A percentile compares a stretch with the other conserved stretches of the same genome.
These are phyloP conservation scores for Ibycter americanus DNA, from an alignment of 2,797 vertebrate genomes.

Conservation along the genomic window DNA sequence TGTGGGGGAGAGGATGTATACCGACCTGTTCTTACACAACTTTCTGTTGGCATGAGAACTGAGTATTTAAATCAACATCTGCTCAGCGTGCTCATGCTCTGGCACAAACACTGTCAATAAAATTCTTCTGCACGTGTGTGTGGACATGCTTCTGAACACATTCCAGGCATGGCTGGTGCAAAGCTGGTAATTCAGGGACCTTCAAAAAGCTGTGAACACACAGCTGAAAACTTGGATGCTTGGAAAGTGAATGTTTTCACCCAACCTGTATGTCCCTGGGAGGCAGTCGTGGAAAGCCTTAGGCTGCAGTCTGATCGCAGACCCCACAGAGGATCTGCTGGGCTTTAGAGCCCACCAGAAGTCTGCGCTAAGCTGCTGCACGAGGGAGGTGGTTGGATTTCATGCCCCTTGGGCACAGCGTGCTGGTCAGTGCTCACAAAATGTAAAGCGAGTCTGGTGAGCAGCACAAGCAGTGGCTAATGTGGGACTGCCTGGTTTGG, in stretches of 20 bases:
- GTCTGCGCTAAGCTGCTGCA: background rate
- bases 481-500: background rate
- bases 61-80: conserved; percentile 32
- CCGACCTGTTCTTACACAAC: conserved; percentile 28
- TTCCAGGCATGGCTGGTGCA: background rate
- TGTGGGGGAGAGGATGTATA: conserved; percentile 18
- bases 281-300: background rate
- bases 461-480: background rate
- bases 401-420: background rate
- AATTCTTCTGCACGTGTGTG: background rate
- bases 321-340: background rate
- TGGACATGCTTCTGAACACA: background rate
- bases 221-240: background rate
- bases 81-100: background rate
- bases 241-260: background rate
- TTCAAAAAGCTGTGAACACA: background rate
- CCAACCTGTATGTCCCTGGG: background rate
- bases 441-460: background rate
- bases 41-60: background rate
- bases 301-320: background rate
- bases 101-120: background rate
- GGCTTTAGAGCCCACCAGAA: background rate
- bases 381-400: background rate
- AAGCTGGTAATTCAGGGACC: background rate
- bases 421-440: background rate